phyloP scores from a whole-genome alignment of 1,140 invertebrate genomes.

The Tetraneura akinire region DNA sequence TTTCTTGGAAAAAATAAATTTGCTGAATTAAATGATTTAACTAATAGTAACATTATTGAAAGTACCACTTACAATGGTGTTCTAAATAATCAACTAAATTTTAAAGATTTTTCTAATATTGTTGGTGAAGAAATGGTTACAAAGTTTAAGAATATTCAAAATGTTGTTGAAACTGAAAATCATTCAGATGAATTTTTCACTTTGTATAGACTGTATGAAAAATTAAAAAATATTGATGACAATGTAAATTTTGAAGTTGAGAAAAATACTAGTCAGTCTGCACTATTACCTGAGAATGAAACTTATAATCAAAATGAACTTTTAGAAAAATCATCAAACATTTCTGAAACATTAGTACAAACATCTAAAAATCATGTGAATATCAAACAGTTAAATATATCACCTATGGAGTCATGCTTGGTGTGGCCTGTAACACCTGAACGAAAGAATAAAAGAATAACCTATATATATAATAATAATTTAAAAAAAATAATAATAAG shows the following conservation, averaged over 20 bases:
- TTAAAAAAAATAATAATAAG: too few species aligned
- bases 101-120: constrained; percentile 23
- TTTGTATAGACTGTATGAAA: constrained; percentile 7
- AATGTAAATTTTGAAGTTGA: too few species aligned
- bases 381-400: constrained; percentile 15
- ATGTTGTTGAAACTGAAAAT: background rate
- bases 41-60: background rate
- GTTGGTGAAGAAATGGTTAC: background rate
- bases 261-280: background rate
- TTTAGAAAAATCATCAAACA: background rate
- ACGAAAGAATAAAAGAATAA: background rate
- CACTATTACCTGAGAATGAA: background rate
- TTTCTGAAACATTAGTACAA: background rate
- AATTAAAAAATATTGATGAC: constrained; percentile 19
- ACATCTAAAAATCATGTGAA: background rate
- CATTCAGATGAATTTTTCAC: constrained; percentile 8
- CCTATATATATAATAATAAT: too few species aligned
- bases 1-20: background rate
- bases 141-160: constrained; percentile 7
- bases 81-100: background rate
- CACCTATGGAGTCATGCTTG: constrained; percentile 5
- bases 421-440: constrained; percentile 10
- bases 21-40: background rate
- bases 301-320: constrained; percentile 15
- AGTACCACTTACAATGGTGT: background rate